Evolutionary conservation across 2,797 vertebrate genomes (phyloP), one percentile per base, ranked within the genome.

Genomic region (Eleutherodactylus coqui): DNA sequence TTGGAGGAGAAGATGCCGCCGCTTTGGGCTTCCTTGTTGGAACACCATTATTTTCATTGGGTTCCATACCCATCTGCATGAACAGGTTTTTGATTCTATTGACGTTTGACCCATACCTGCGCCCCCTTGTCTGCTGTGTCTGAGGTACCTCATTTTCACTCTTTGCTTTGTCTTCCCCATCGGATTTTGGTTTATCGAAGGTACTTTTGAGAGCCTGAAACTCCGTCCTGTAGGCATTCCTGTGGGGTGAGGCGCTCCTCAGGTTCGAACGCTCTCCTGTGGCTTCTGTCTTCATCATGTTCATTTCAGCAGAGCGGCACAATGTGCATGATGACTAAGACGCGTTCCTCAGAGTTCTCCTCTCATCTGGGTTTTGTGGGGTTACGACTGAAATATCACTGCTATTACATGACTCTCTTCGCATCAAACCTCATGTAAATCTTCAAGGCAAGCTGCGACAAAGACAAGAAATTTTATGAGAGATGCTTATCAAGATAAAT

Each of bases 41-140:
- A 21, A 92, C 86, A 0, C 92, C 81, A 36, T 89, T 47, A 76
- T 81, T 93, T 80, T 98, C 97, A 67, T 32, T 91, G 88, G 95
- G 94, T 76, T 95, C 94, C 79, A 97, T 94, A 72, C 96, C 97
- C 97, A 99, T 97, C 92, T 99, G 98, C 98, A 99, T 99, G 91
- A 99, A 99, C 89, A 99, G 96, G 90, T 99, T 97, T 94, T 99
- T 99, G 93, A 99, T 99, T 89, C 98, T 96, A 91, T 97, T 99
- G 94, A 99, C 98, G 21, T 99, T 98, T 82, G 95, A 94, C 38
- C 98, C 98, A 92, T 99, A 99, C 90, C 98, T 97, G 79, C 98
- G 96, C 27, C 98, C 98, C 85, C 98, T 94, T 1, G 93, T 96
- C 91, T 98, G 96, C 86, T 96, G 96, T 7, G 92, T 93, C 83